Conservation (phyloP, 2,797 vertebrate genomes). For the Acrossocheilus wenchowensis region DNA sequence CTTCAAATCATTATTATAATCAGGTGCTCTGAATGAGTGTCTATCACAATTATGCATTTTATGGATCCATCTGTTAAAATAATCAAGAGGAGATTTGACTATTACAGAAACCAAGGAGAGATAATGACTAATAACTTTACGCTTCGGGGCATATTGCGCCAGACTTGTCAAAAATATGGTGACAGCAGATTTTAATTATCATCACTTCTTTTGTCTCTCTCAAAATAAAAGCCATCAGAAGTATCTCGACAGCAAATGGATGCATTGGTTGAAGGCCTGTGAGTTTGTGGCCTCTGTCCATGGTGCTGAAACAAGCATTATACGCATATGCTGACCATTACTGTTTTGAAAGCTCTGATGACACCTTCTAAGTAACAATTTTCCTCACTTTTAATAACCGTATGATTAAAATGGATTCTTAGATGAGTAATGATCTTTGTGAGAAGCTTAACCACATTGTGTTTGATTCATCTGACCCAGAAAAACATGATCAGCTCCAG, state of each 20-base stretch:
- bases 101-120: background rate
- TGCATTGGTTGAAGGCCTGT: background rate
- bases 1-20: background rate
- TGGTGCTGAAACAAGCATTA: constrained; percentile 53
- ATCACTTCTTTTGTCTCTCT: background rate
- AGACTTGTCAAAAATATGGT: background rate
- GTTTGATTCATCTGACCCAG: constrained; percentile 61
- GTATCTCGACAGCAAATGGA: background rate
- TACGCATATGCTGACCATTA: background rate
- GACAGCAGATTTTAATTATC: background rate
- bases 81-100: constrained; percentile 1
- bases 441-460: constrained; percentile 46
- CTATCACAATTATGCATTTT: background rate
- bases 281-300: constrained; percentile 27
- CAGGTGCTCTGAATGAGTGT: background rate
- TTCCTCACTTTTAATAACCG: constrained; percentile 40
- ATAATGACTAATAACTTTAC: constrained; percentile 7
- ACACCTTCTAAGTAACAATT: constrained; percentile 29
- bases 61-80: background rate
- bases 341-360: constrained; percentile 8
- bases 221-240: constrained; percentile 14
- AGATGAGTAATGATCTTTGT: constrained; percentile 48
- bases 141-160: constrained; percentile 2
- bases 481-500: constrained; percentile 62
- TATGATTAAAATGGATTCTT: constrained; percentile 44